A percentile compares a stretch with the other conserved stretches of the same genome.
These are phyloP conservation scores for Scaptomyza cyrtandrae DNA, from an alignment of 2,888 invertebrate genomes.

Conservation along the genomic window DNA sequence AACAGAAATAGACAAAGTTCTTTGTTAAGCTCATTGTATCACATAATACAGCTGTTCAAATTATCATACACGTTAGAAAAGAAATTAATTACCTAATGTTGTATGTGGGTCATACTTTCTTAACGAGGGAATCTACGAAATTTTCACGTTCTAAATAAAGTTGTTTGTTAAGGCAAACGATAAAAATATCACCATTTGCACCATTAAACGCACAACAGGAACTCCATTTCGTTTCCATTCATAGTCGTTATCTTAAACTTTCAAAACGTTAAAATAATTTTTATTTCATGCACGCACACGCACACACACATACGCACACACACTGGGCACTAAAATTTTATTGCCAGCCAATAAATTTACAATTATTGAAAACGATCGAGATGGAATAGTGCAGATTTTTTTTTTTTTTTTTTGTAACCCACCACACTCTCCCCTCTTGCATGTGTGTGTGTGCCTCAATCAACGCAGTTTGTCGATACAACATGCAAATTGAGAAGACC, in stretches of 20 bases:
- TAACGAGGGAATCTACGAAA: conserved; percentile 9
- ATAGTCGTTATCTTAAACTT: conserved; percentile 36
- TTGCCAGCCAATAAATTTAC: conserved; percentile 63
- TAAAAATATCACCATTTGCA: conserved; percentile 26
- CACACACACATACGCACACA: conserved; percentile 30
- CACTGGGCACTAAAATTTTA: conserved; percentile 48
- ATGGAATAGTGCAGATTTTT: conserved; percentile 55
- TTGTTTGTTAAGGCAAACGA: conserved; percentile 41
- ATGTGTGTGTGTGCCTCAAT: conserved; percentile 38
- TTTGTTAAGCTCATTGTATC: conserved; percentile 28
- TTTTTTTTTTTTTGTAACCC: conserved; percentile 40
- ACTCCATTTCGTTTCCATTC: conserved; percentile 36
- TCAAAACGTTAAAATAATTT: conserved; percentile 31
- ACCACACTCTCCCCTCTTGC: no score
- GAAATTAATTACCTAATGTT: neutral
- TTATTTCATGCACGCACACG: conserved; percentile 17
- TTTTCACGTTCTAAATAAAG: conserved; percentile 37
- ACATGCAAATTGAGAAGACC: conserved; percentile 81
- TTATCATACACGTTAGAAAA: neutral
- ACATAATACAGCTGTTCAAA: conserved; percentile 39
- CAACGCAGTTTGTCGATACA: conserved; percentile 53
- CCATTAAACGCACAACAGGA: conserved; percentile 49
- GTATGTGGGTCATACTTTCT: conserved; percentile 40
- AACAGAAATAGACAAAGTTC: conserved; percentile 12
- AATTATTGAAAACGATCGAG: conserved; percentile 52